Conservation (phyloP, 2,113 vertebrate species). For the Anoplopoma fimbria region DNA sequence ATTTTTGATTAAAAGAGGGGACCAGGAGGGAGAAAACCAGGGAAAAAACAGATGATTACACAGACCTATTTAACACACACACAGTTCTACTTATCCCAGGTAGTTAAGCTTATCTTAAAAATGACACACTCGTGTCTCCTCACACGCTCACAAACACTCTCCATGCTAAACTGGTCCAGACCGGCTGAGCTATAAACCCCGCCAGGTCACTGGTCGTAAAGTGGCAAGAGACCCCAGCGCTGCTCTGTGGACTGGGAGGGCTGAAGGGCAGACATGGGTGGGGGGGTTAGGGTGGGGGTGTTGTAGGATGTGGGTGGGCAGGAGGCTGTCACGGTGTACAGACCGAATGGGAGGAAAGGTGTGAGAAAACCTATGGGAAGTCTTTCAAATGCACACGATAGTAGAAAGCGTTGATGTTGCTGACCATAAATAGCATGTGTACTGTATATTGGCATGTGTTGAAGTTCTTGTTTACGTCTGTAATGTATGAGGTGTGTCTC, state of each 20-base stretch:
- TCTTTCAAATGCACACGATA: slow-evolving; percentile 5
- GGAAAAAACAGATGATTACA: slow-evolving; percentile 30
- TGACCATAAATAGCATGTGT: slow-evolving; percentile 1
- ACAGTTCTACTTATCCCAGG: slow-evolving; percentile 14
- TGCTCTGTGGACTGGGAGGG: slow-evolving; percentile 11
- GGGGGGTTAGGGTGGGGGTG: slow-evolving; percentile 4
- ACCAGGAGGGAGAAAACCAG: background rate
- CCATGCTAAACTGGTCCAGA: slow-evolving; percentile 67
- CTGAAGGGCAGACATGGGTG: background rate
- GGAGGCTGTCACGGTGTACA: slow-evolving; percentile 1
- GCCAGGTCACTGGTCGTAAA: slow-evolving; percentile 65
- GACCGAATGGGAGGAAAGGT: slow-evolving; percentile 15
- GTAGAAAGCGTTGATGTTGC: background rate
- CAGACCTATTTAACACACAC: slow-evolving; percentile 3
- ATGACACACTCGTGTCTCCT: background rate
- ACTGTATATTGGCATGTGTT: background rate
- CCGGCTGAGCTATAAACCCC: slow-evolving; percentile 55
- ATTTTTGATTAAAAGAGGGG: slow-evolving; percentile 45
- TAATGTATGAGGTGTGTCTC: slow-evolving; percentile 1
- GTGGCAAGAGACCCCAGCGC: slow-evolving; percentile 8
- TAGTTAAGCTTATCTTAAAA: slow-evolving; percentile 2
- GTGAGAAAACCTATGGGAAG: slow-evolving; percentile 8
- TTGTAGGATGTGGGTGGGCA: slow-evolving; percentile 63
- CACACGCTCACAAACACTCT: slow-evolving; percentile 19
- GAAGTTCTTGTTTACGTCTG: slow-evolving; percentile 18